phyloP scores from a whole-genome alignment of 2,888 invertebrate species.

The Drosophila meridiana region DNA sequence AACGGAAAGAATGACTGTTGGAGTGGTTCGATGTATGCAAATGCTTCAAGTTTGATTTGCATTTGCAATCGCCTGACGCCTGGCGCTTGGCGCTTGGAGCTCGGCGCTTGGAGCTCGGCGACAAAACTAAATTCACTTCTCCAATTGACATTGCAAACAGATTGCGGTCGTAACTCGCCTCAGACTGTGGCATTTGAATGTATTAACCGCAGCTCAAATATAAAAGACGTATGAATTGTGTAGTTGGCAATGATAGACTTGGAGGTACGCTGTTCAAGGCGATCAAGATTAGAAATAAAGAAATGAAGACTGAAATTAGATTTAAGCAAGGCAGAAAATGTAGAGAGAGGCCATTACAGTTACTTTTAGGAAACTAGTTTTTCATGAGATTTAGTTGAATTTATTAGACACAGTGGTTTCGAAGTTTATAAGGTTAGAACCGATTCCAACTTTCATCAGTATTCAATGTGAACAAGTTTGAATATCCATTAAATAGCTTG shows the following conservation, averaged over 20 bases:
- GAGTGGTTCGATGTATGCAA: constrained; percentile 60
- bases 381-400: too few relatives aligned
- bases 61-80: constrained; percentile 49
- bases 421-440: too few relatives aligned
- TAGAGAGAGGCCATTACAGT: too few relatives aligned
- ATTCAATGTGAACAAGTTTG: too few relatives aligned
- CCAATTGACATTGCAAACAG: constrained; percentile 76
- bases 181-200: constrained; percentile 48
- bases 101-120: constrained; percentile 11
- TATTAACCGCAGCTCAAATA: constrained; percentile 23
- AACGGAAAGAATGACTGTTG: constrained; percentile 23
- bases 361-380: too few relatives aligned
- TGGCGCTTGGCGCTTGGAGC: neutral
- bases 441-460: too few relatives aligned
- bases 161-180: constrained; percentile 67
- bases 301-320: too few relatives aligned
- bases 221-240: neutral
- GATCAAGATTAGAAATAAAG: too few relatives aligned
- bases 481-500: too few relatives aligned
- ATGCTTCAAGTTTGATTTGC: constrained; percentile 64
- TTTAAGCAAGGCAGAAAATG: too few relatives aligned
- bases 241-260: neutral
- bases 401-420: too few relatives aligned
- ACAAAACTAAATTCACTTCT: constrained; percentile 70
- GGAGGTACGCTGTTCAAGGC: neutral